Percentiles rank a stretch among this genome's conserved stretches.
These are phyloP conservation scores for Cottoperca gobio DNA, from an alignment of 2,797 vertebrate species.

Conservation along the genomic window DNA sequence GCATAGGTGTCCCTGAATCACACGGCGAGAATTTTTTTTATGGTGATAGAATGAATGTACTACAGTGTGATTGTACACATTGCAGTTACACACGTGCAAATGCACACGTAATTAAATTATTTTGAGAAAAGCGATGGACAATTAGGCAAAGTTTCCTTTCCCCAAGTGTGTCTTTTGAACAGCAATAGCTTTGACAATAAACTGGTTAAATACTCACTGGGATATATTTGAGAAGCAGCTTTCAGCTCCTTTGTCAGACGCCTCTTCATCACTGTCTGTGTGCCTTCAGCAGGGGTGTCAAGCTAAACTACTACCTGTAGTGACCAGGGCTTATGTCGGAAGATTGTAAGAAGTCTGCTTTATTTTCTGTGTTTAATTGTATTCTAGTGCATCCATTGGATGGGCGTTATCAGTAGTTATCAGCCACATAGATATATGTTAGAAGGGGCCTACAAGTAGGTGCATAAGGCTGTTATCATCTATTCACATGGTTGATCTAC, in stretches of 20 bases:
- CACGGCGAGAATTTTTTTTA: conserved; percentile 42
- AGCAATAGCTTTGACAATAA: conserved; percentile 15
- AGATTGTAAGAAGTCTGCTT: too few species aligned
- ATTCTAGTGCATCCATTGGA: too few species aligned
- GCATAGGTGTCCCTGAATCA: conserved; percentile 60
- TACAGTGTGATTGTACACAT: neutral
- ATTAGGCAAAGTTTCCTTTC: conserved; percentile 50
- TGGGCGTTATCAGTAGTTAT: too few species aligned
- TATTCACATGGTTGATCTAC: too few species aligned
- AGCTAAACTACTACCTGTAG: too few species aligned
- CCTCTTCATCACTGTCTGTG: neutral
- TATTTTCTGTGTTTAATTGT: neutral
- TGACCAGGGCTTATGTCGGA: neutral
- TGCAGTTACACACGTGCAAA: neutral
- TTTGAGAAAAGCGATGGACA: conserved; percentile 35
- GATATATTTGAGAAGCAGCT: conserved; percentile 25
- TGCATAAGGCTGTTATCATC: too few species aligned
- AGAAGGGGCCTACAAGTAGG: too few species aligned
- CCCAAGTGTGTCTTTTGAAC: conserved; percentile 23
- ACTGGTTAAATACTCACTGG: conserved; percentile 16
- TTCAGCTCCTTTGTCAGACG: too few species aligned
- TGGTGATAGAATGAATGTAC: conserved; percentile 11
- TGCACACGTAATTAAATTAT: conserved; percentile 18
- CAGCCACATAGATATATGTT: too few species aligned
- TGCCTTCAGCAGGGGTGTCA: neutral